phyloP scores from a whole-genome alignment of 1,140 invertebrate species.

The Whitmania pigra region DNA sequence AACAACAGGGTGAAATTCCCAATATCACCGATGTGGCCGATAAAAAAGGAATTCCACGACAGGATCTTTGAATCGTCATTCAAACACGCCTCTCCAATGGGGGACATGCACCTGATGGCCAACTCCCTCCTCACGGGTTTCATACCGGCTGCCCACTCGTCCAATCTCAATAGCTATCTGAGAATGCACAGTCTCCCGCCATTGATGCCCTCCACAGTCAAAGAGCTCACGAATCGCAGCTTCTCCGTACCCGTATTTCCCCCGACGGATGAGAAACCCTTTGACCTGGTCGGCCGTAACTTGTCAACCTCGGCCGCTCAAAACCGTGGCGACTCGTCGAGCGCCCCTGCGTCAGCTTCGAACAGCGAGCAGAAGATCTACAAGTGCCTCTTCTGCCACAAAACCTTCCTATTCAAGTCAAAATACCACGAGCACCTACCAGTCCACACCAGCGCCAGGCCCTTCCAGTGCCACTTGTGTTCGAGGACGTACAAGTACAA shows the following conservation, averaged over 20 bases:
- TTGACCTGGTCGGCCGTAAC: background rate
- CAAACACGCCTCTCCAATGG: background rate
- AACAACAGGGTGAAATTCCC: background rate
- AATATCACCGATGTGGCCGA: background rate
- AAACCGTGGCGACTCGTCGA: background rate
- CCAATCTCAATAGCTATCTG: background rate
- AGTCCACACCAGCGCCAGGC: constrained; percentile 25
- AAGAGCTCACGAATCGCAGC: background rate
- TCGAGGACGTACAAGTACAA: constrained; percentile 26
- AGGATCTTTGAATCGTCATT: background rate
- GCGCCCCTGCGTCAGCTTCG: background rate
- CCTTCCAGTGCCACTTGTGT: constrained; percentile 25
- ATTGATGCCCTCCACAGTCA: background rate
- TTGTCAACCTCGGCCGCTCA: background rate
- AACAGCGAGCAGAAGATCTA: constrained; percentile 21
- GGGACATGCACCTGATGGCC: background rate
- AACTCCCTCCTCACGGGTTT: background rate
- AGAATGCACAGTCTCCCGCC: background rate
- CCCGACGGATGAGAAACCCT: background rate
- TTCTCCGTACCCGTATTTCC: constrained; percentile 2
- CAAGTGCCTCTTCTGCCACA: constrained; percentile 21
- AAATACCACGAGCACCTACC: constrained; percentile 26
- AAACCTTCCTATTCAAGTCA: constrained; percentile 26
- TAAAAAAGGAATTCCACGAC: constrained; percentile 5
- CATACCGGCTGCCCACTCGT: constrained; percentile 7